Evolutionary conservation across 2,888 invertebrate species (phyloP), one percentile per base, ranked within the genome.

Genomic region (Biston betularia): DNA sequence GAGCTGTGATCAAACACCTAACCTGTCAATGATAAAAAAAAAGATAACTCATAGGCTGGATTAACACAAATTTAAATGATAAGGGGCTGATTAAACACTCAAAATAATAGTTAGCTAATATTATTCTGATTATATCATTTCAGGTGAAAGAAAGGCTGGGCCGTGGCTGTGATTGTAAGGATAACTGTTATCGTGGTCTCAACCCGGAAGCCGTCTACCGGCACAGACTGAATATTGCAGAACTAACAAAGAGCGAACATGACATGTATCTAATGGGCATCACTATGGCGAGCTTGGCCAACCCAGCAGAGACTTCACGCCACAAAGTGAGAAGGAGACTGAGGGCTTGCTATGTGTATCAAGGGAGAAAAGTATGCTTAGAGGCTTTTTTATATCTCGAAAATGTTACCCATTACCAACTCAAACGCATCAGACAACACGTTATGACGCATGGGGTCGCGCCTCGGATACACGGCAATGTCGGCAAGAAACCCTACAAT

Each of bases 191-290:
- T 80, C 93, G 95, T 63, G 96, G 96, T n/a, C 89, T 97, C 38
- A 96, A 96, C 82, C 95, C 97, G 0, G 97, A 97, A 77, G 95
- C 95, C 76, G 97, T 97, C 0, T 97, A 96, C 81, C 95, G 95
- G 56, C 97, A 97, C 83, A 92, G 97, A 74, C 88, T 97, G 45
- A 97, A 97, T 79, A 97, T 97, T 69, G 97, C 97, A 0, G 97
- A 97, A 85, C 83, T 97, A 67, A 97, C 97, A 0, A 97, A 97
- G 88, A 96, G 96, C 63, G 97, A 97, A 85, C 97, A 97, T 85
- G 97, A 97, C 85, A 97, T 97, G 97, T 97, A 97, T 82, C 89
- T 97, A 77, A 97, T 97, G 97, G 97, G 97, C n/a, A 96, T 97
- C 40, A 97, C 96, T 3, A 97, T 96, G 97, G 97, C 97, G 0